Conservation (phyloP, 2,113 vertebrate species). For the Erythrocebus patas region DNA sequence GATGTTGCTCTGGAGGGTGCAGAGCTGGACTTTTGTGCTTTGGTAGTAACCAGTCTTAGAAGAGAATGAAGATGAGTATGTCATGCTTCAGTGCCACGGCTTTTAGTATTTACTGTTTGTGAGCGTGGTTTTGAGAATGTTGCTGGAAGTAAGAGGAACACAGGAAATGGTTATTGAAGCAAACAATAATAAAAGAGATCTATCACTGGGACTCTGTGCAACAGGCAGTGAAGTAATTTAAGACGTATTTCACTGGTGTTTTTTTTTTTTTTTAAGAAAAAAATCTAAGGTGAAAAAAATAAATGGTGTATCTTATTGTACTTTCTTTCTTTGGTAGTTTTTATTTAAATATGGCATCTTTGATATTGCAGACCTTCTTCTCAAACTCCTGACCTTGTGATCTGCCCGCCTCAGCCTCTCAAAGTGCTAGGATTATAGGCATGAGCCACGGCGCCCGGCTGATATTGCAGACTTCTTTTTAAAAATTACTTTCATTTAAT, state of each 20-base stretch:
- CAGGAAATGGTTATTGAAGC: slow-evolving; percentile 51
- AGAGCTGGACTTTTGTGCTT: slow-evolving; percentile 46
- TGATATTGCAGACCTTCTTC: neutral
- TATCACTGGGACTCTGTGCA: slow-evolving; percentile 40
- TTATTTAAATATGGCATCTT: slow-evolving; percentile 46
- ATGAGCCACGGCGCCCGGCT: fast-evolving
- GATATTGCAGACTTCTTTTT: neutral
- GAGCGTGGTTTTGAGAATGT: slow-evolving; percentile 46
- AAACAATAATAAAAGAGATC: slow-evolving; percentile 68
- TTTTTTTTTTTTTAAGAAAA: neutral
- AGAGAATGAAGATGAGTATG: slow-evolving; percentile 42
- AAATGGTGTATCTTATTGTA: slow-evolving; percentile 11
- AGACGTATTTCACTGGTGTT: slow-evolving; percentile 9
- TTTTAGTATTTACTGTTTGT: slow-evolving; percentile 67
- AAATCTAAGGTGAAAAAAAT: neutral
- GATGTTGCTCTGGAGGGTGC: slow-evolving; percentile 39
- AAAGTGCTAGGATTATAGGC: neutral
- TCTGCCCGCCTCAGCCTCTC: neutral
- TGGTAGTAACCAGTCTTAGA: slow-evolving; percentile 43
- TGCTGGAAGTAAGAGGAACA: slow-evolving; percentile 60
- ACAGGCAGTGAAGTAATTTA: slow-evolving; percentile 61
- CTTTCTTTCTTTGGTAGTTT: neutral
- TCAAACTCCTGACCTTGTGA: neutral
- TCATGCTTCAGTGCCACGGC: slow-evolving; percentile 54
- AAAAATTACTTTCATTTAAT: neutral